Conservation (phyloP, 2,113 vertebrate species). For the Corythaixoides concolor region DNA sequence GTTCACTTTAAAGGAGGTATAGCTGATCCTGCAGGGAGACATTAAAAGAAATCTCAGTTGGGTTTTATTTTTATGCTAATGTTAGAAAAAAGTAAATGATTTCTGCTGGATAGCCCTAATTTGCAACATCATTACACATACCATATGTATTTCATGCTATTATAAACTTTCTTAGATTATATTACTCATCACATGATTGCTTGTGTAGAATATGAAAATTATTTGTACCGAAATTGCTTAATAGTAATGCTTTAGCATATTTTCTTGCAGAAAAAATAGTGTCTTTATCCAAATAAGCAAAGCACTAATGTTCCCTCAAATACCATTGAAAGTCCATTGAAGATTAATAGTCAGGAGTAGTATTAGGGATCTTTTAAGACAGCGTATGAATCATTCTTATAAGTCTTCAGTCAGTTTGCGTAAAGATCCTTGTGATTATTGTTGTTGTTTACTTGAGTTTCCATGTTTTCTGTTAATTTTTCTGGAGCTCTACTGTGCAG, state of each 20-base stretch:
- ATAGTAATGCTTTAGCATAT: constrained; percentile 28
- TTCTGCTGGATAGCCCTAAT: constrained; percentile 35
- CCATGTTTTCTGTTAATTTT: neutral
- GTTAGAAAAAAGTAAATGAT: constrained; percentile 37
- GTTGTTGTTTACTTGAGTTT: neutral
- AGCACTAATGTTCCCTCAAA: constrained; percentile 33
- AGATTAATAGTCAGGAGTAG: neutral
- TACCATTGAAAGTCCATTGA: neutral
- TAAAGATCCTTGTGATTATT: neutral
- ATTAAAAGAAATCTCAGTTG: neutral
- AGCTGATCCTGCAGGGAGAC: constrained; percentile 25
- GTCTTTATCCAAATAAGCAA: constrained; percentile 46
- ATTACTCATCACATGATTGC: constrained; percentile 15
- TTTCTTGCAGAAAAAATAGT: constrained; percentile 52
- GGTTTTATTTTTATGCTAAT: constrained; percentile 58
- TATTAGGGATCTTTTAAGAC: neutral
- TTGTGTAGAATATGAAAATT: neutral
- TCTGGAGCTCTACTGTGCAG: neutral
- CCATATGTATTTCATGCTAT: constrained; percentile 29
- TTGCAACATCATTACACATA: constrained; percentile 25
- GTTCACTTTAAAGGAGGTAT: constrained; percentile 45
- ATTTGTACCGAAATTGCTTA: constrained; percentile 51
- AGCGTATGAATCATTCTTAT: neutral
- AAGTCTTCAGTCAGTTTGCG: neutral
- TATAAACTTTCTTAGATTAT: constrained; percentile 42